phyloP scores from a whole-genome alignment of 2,888 invertebrate species.

The Cotesia congregata region DNA sequence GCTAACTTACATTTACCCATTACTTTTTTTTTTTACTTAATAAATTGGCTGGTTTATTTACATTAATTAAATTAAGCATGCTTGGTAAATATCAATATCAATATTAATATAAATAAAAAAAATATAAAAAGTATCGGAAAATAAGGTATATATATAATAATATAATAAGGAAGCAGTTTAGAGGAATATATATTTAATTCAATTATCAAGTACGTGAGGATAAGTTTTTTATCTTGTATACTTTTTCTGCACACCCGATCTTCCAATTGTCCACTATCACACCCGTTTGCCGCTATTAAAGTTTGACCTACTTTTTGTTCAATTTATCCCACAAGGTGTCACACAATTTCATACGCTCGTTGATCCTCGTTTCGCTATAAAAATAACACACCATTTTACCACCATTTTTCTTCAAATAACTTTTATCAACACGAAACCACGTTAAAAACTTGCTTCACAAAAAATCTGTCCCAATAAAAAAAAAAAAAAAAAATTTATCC shows the following conservation, averaged over 20 bases:
- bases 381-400: conserved; percentile 17
- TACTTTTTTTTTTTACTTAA: background rate
- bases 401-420: conserved; percentile 22
- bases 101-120: background rate
- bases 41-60: background rate
- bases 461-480: background rate
- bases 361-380: conserved; percentile 20
- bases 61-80: background rate
- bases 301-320: conserved; percentile 54
- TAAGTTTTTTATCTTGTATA: background rate
- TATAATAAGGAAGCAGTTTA: background rate
- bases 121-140: background rate
- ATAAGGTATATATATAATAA: background rate
- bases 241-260: conserved; percentile 17
- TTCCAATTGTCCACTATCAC: conserved; percentile 37
- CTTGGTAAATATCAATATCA: background rate
- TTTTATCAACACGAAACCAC: conserved; percentile 10
- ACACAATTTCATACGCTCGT: conserved; percentile 39
- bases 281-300: conserved; percentile 42
- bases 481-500: background rate
- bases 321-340: conserved; percentile 46
- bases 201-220: conserved; percentile 3
- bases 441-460: background rate
- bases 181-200: background rate
- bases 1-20: background rate